Evolutionary conservation across 2,113 vertebrate genomes (phyloP).

Genomic region (Myiozetetes cayanensis): DNA sequence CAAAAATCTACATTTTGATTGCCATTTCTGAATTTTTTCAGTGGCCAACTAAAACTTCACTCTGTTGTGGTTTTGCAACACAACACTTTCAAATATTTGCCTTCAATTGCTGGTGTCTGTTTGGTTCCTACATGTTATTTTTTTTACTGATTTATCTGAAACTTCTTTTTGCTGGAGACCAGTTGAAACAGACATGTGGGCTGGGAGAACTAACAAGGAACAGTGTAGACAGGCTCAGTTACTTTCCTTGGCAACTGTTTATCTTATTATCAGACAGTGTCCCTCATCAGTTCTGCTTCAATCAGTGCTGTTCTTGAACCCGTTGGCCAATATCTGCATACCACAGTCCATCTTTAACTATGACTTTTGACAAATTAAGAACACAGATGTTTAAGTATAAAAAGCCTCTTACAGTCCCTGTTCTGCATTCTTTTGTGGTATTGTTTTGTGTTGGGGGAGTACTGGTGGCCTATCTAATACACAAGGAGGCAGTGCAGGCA

Average conservation of each 20-base stretch:
- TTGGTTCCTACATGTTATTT: neutral
- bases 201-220: neutral
- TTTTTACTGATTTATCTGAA: neutral
- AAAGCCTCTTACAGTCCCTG: neutral
- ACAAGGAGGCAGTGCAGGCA: slow-evolving; percentile 61
- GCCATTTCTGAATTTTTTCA: neutral
- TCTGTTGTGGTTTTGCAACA: neutral
- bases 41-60: neutral
- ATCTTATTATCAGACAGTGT: neutral
- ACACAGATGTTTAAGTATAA: neutral
- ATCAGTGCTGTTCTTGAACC: neutral
- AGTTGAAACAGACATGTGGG: neutral
- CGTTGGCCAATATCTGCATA: neutral
- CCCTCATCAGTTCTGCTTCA: neutral
- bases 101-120: neutral
- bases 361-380: neutral
- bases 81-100: neutral
- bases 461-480: slow-evolving; percentile 17
- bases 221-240: neutral
- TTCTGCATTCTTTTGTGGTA: neutral
- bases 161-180: neutral
- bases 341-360: neutral
- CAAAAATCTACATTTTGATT: neutral
- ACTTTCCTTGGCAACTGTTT: neutral
- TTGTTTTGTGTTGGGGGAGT: neutral